Base-by-base conservation (phyloP, 2,113 vertebrate species). In the Odobenus rosmarus region DNA sequence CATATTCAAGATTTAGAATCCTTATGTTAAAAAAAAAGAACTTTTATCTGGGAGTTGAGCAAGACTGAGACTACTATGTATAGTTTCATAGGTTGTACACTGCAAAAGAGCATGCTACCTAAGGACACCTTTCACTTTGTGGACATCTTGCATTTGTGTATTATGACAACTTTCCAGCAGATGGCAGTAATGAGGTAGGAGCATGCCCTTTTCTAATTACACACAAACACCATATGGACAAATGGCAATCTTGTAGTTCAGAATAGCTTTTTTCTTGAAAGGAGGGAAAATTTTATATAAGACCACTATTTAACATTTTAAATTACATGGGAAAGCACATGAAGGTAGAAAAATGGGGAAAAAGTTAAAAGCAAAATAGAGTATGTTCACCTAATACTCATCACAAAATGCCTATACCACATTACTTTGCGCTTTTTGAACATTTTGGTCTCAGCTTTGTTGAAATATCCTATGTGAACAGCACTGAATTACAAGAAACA, bases 111-210 rank as follows among this genome's bases (percentile, higher is more conserved):
- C 42, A 59, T 31, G 15, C 12, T 42, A 31, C 19, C 36, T 46
- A 71, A 85, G 9, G 1, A 21, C 2, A 53, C 26, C 12, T 64
- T 64, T 77, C 31, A 62, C 28, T 49, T 33, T 33, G 62, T 46
- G 33, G 59, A 36, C 51, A 33, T 81, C 31, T 61, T 74, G 4
- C 23, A 77, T 62, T 61, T 88, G 31, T 51, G 26, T 77, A 62
- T 55, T 86, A 79, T 42, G 24, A 53, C 61, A 86, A 55, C 23
- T n/a, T 74, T 88, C 83, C 97, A 97, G 95, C 42, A 96, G 94
- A 92, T 67, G 96, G 96, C 94, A 93, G 88, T 28, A 86, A 89
- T 69, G 39, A 93, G 42, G 15, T 84, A 28, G 28, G 92, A 76
- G 39, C 26, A 77, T 18, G 11, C 11, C 46, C 8, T 95, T 90